Conservation (phyloP, 2,888 invertebrate species). For the Volucella inanis region DNA sequence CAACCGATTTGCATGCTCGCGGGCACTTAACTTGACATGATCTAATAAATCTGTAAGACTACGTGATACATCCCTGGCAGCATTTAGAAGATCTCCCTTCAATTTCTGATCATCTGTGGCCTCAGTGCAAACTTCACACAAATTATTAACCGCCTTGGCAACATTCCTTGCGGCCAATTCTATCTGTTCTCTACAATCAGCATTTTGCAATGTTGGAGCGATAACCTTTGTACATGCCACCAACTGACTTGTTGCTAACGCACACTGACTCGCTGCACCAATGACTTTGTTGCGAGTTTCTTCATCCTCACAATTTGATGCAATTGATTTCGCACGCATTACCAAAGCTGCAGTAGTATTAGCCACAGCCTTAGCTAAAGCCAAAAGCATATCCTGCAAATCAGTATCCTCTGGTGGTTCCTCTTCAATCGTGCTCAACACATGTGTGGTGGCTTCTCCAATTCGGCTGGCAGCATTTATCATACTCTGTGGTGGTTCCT, state of each 20-base stretch:
- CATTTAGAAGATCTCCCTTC: conserved; percentile 90
- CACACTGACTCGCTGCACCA: conserved; percentile 97
- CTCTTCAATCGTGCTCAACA: conserved; percentile 96
- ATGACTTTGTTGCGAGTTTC: conserved; percentile 87
- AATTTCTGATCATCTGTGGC: conserved; percentile 87
- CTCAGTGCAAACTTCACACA: conserved; percentile 92
- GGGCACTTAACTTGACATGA: conserved; percentile 91
- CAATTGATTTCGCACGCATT: conserved; percentile 97
- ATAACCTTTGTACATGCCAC: conserved; percentile 98
- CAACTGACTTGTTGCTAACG: conserved; percentile 97
- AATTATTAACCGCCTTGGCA: conserved; percentile 93
- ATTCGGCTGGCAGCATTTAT: conserved; percentile 97
- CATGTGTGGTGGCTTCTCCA: conserved; percentile 97
- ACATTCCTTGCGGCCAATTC: conserved; percentile 96
- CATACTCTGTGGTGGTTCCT: conserved; percentile 95
- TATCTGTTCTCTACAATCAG: conserved; percentile 94
- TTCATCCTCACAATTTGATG: conserved; percentile 91
- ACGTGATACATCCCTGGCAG: conserved; percentile 94
- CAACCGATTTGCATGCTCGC: conserved; percentile 86
- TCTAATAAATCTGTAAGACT: conserved; percentile 94
- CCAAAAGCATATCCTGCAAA: conserved; percentile 94
- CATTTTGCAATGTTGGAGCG: conserved; percentile 91
- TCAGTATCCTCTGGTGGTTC: conserved; percentile 93
- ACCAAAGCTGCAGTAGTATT: conserved; percentile 98
- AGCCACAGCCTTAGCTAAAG: conserved; percentile 97